Evolutionary conservation across 2,888 invertebrate species (phyloP).

Genomic region (Timandra comae): DNA sequence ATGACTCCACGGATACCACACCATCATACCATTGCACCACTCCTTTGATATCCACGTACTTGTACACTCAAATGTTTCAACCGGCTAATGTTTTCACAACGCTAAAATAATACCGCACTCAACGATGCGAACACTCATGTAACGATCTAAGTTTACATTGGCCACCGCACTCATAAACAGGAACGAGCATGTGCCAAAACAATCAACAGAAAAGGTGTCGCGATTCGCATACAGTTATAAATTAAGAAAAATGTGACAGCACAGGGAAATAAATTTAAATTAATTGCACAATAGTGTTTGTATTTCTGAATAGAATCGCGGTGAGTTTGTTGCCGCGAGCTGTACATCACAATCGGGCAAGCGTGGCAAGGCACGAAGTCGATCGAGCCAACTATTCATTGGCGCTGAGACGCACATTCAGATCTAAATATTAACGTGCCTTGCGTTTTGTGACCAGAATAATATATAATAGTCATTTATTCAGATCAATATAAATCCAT

Average conservation of each 20-base stretch:
- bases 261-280: constrained; percentile 52
- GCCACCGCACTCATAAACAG: constrained; percentile 34
- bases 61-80: constrained; percentile 28
- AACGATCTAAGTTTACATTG: constrained; percentile 36
- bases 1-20: constrained; percentile 56
- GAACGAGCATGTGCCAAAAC: constrained; percentile 50
- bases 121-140: constrained; percentile 16
- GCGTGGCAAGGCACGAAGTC: constrained; percentile 70
- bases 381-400: constrained; percentile 76
- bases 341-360: constrained; percentile 75
- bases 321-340: constrained; percentile 61
- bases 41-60: constrained; percentile 47
- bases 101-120: constrained; percentile 19
- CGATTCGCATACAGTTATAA: constrained; percentile 45
- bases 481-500: too few species aligned
- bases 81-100: constrained; percentile 27
- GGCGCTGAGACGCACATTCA: constrained; percentile 72
- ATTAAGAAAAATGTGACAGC: constrained; percentile 59
- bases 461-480: too few species aligned
- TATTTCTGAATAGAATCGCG: constrained; percentile 60
- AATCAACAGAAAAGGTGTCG: constrained; percentile 48
- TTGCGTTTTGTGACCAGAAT: constrained; percentile 60
- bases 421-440: constrained; percentile 71
- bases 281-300: constrained; percentile 54
- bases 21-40: constrained; percentile 37